phyloP scores from a whole-genome alignment of 2,113 vertebrate species.

The Artemisiospiza belli region DNA sequence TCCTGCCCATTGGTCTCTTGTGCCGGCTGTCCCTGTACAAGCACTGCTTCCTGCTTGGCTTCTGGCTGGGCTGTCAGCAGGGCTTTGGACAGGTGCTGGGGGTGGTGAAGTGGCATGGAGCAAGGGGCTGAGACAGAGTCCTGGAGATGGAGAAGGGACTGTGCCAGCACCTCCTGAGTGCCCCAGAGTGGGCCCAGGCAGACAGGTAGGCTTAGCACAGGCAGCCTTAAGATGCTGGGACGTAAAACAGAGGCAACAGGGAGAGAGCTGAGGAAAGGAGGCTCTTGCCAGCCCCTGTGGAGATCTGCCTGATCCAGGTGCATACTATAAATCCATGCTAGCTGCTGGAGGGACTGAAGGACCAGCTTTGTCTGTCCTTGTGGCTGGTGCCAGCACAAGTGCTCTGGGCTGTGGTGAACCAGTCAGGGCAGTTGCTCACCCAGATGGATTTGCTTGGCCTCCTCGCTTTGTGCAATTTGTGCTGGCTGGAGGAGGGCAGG shows the following conservation, averaged over 20 bases:
- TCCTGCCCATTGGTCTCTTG: neutral
- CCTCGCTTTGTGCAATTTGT: neutral
- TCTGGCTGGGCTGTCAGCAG: accelerated
- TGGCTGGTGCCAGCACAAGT: neutral
- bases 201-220: neutral
- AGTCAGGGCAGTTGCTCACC: neutral
- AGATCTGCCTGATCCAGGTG: accelerated
- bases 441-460: neutral
- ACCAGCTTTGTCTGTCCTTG: neutral
- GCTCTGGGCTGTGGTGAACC: neutral
- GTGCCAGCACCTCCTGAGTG: neutral
- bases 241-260: neutral
- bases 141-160: neutral
- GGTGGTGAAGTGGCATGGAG: neutral
- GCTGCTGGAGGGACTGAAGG: neutral
- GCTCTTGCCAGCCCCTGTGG: neutral
- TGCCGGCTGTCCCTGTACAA: neutral
- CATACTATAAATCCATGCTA: accelerated
- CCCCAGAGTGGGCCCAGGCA: neutral
- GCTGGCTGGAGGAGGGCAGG: neutral
- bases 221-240: neutral
- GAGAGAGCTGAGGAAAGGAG: neutral
- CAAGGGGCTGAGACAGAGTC: neutral
- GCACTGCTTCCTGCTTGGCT: neutral
- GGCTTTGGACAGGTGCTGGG: neutral